Evolutionary conservation across 2,113 vertebrate species (phyloP).

Genomic region (Sinosuthora webbiana): DNA sequence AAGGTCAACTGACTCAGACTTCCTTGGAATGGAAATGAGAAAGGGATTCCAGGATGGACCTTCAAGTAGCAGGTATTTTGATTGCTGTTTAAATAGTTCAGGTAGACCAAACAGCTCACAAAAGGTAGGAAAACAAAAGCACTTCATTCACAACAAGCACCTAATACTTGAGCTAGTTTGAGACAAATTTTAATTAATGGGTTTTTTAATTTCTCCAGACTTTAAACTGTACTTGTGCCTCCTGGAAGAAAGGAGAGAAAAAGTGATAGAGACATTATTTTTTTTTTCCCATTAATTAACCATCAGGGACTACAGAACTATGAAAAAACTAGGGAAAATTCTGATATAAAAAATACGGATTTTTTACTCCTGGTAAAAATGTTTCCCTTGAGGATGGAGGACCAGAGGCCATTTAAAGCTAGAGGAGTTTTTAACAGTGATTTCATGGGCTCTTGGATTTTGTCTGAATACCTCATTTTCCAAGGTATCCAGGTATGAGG

Average conservation of each 20-base stretch:
- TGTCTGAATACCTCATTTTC: background rate
- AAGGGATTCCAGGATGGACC: background rate
- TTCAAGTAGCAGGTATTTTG: background rate
- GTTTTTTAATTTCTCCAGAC: background rate
- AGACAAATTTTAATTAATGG: background rate
- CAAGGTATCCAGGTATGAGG: background rate
- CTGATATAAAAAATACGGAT: background rate
- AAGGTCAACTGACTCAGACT: background rate
- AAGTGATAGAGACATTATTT: background rate
- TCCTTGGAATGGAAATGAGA: conserved; percentile 2
- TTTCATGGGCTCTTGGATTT: background rate
- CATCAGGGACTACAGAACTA: background rate
- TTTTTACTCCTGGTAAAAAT: background rate
- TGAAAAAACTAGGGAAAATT: background rate
- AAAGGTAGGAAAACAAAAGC: background rate
- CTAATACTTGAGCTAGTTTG: background rate
- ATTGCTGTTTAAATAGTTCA: background rate
- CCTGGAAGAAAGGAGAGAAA: background rate
- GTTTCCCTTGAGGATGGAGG: background rate
- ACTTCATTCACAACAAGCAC: background rate
- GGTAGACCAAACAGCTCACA: background rate
- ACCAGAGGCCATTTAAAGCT: background rate
- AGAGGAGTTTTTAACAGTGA: background rate
- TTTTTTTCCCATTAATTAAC: background rate
- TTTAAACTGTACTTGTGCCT: background rate